Percentiles rank a stretch among this genome's conserved stretches.
These are phyloP conservation scores for Drosophila mulleri DNA, from an alignment of 2,888 invertebrate species.

Conservation along the genomic window DNA sequence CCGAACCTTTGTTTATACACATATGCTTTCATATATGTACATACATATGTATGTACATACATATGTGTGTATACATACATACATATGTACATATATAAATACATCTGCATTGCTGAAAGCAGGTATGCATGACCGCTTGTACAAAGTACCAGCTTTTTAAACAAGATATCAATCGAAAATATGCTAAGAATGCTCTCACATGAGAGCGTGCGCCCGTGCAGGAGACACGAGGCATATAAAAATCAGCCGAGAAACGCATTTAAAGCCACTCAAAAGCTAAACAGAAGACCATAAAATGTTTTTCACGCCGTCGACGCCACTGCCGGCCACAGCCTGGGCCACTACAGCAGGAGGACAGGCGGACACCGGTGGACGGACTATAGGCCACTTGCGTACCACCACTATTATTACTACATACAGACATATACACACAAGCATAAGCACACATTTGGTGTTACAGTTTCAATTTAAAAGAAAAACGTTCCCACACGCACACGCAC, in stretches of 20 bases:
- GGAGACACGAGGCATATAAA: constrained; percentile 60
- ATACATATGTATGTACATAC: background rate
- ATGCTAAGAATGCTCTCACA: constrained; percentile 62
- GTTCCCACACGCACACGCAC: constrained; percentile 56
- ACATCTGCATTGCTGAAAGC: background rate
- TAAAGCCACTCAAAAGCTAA: constrained; percentile 73
- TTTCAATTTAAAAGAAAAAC: constrained; percentile 74
- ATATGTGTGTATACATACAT: background rate
- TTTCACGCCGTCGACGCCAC: constrained; percentile 50
- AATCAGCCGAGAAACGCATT: constrained; percentile 73
- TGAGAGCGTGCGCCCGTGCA: constrained; percentile 3
- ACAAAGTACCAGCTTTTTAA: constrained; percentile 24
- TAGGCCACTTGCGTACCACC: constrained; percentile 34
- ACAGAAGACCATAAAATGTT: constrained; percentile 67
- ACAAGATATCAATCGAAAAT: constrained; percentile 63
- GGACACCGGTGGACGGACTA: constrained; percentile 5
- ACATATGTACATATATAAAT: background rate
- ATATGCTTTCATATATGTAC: background rate
- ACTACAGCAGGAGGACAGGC: background rate
- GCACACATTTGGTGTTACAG: constrained; percentile 62
- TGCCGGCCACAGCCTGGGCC: constrained; percentile 24
- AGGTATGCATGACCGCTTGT: constrained; percentile 14
- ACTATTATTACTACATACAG: constrained; percentile 12
- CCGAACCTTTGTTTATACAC: background rate
- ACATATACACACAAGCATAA: constrained; percentile 14